A percentile compares a stretch with the other conserved stretches of the same genome.
Evolutionary conservation across 2,797 vertebrate genomes (phyloP).

Genomic region (Rhinoraja longicauda): DNA sequence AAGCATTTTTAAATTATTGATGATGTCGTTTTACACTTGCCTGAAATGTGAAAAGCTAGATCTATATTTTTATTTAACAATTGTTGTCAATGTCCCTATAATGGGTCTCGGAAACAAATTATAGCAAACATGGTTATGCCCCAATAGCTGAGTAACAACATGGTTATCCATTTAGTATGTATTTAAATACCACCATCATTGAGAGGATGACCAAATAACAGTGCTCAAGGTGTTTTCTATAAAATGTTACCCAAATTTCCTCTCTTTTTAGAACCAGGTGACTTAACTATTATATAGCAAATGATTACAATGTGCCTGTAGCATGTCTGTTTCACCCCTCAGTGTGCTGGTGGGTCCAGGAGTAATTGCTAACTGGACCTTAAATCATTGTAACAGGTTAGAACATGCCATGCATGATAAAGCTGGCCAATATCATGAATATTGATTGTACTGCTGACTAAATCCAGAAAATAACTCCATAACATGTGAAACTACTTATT

Average conservation of each 20-base stretch:
- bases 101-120: slow-evolving; percentile 16
- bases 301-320: neutral
- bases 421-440: neutral
- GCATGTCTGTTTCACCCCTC: slow-evolving; percentile 6
- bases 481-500: neutral
- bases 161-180: slow-evolving; percentile 16
- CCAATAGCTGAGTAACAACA: too few relatives aligned
- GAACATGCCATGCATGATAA: neutral
- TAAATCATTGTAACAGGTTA: neutral
- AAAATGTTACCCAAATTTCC: slow-evolving; percentile 9
- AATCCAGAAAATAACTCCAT: neutral
- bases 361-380: neutral
- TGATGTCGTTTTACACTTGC: neutral
- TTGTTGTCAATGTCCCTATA: slow-evolving; percentile 13
- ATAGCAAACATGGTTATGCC: neutral
- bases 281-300: neutral
- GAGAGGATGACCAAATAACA: neutral
- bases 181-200: neutral
- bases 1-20: slow-evolving; percentile 28
- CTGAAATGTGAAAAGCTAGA: slow-evolving; percentile 22
- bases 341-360: neutral
- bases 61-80: slow-evolving; percentile 16
- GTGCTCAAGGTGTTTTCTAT: neutral
- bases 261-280: neutral
- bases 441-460: neutral